A percentile compares a stretch with the other conserved stretches of the same genome.
phyloP scores from a whole-genome alignment of 2,888 invertebrate genomes.

The Parascotia fuliginaria region DNA sequence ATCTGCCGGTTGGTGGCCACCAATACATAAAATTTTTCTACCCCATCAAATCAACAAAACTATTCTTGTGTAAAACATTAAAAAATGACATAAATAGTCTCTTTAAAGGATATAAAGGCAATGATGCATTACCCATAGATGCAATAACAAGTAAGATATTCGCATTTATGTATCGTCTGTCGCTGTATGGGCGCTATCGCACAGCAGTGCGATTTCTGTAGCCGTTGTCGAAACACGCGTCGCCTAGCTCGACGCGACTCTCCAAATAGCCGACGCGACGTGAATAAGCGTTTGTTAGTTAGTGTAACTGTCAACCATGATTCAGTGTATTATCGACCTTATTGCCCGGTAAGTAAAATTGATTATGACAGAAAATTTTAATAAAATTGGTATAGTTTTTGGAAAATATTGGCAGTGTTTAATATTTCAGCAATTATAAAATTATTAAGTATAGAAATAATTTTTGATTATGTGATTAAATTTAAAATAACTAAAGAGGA shows the following conservation, averaged over 20 bases:
- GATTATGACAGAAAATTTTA: too few species aligned
- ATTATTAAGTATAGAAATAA: too few species aligned
- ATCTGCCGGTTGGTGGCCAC: too few species aligned
- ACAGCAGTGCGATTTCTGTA: slow-evolving; percentile 39
- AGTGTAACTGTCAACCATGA: slow-evolving; percentile 35
- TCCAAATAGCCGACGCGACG: slow-evolving; percentile 23
- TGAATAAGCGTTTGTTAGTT: slow-evolving; percentile 15
- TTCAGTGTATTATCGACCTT: slow-evolving; percentile 22
- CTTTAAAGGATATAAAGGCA: background rate
- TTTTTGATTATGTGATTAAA: too few species aligned
- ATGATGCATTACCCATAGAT: background rate
- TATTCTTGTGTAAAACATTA: too few species aligned
- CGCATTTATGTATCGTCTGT: slow-evolving; percentile 1
- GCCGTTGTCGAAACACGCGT: slow-evolving; percentile 37
- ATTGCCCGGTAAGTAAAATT: slow-evolving; percentile 29
- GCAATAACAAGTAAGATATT: slow-evolving; percentile 8
- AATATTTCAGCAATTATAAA: too few species aligned
- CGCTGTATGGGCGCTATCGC: slow-evolving; percentile 9
- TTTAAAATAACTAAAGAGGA: too few species aligned
- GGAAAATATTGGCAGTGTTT: too few species aligned
- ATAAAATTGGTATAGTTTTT: too few species aligned
- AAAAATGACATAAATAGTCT: too few species aligned
- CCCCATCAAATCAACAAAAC: too few species aligned
- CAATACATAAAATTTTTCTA: too few species aligned
- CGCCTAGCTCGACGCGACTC: slow-evolving; percentile 9